phyloP scores from a whole-genome alignment of 2,113 vertebrate genomes.

The Oophaga pumilio region DNA sequence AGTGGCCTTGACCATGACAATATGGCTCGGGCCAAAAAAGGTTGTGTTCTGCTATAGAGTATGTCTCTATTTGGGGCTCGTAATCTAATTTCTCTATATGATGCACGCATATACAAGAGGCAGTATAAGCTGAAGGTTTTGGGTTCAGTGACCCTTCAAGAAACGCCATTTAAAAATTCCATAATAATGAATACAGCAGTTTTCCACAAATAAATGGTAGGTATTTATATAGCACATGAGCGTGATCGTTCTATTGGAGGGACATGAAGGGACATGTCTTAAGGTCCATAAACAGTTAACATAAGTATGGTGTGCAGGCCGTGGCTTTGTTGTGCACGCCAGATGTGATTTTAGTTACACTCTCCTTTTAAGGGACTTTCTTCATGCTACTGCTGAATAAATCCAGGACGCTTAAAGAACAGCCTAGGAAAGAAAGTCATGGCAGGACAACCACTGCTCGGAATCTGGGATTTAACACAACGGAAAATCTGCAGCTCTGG shows the following conservation, averaged over 20 bases:
- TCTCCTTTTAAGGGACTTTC: constrained; percentile 62
- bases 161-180: neutral
- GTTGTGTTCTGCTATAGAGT: too few species aligned
- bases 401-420: constrained; percentile 55
- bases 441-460: constrained; percentile 41
- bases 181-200: neutral
- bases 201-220: neutral
- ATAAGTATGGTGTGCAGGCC: neutral
- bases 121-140: neutral
- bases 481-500: constrained; percentile 51
- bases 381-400: constrained; percentile 60
- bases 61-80: too few species aligned
- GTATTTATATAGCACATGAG: neutral
- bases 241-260: neutral
- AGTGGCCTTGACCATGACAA: too few species aligned
- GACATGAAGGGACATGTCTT: neutral
- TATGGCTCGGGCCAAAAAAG: too few species aligned
- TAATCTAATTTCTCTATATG: too few species aligned
- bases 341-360: constrained; percentile 55
- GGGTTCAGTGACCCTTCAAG: neutral
- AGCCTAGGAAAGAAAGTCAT: constrained; percentile 29
- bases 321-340: constrained; percentile 37
- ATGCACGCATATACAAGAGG: too few species aligned
- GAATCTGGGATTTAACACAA: constrained; percentile 54
- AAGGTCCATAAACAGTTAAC: constrained; percentile 35